A percentile compares a stretch with the other conserved stretches of the same genome.
These are phyloP conservation scores for Serinus canaria DNA, from an alignment of 2,113 vertebrate genomes.

Conservation along the genomic window DNA sequence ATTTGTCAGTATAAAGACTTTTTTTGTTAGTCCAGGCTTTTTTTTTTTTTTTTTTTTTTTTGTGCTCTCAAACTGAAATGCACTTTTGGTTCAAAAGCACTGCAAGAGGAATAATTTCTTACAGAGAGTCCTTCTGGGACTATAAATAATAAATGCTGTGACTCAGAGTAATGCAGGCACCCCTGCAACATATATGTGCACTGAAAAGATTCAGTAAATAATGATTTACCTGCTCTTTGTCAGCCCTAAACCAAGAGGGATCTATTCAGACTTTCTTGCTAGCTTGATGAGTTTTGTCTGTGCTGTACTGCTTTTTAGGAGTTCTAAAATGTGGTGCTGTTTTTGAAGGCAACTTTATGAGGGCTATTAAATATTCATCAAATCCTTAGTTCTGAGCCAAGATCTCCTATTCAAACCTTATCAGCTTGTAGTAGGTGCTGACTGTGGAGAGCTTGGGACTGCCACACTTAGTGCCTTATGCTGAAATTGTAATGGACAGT, in stretches of 20 bases:
- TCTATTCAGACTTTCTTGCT: neutral
- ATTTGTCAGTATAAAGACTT: neutral
- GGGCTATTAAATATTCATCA: conserved; percentile 12
- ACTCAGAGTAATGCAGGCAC: neutral
- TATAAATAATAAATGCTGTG: conserved; percentile 51
- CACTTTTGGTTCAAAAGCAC: conserved; percentile 30
- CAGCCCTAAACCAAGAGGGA: neutral
- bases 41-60: neutral
- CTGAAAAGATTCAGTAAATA: conserved; percentile 14
- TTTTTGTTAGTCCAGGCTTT: neutral
- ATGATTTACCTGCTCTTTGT: neutral
- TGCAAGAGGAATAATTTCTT: conserved; percentile 30
- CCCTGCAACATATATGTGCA: neutral
- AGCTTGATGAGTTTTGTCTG: neutral
- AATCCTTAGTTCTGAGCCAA: neutral
- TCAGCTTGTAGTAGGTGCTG: neutral
- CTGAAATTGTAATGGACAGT: neutral
- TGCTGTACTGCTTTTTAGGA: neutral
- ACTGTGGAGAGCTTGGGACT: neutral
- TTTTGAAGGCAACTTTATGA: neutral
- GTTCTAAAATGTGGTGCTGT: neutral
- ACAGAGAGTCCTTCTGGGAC: neutral
- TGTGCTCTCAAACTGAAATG: neutral
- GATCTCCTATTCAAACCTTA: neutral
- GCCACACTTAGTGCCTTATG: neutral